A percentile compares a stretch with the other conserved stretches of the same genome.
Evolutionary conservation across 2,113 vertebrate genomes (phyloP).

Genomic region (Lutjanus erythropterus): DNA sequence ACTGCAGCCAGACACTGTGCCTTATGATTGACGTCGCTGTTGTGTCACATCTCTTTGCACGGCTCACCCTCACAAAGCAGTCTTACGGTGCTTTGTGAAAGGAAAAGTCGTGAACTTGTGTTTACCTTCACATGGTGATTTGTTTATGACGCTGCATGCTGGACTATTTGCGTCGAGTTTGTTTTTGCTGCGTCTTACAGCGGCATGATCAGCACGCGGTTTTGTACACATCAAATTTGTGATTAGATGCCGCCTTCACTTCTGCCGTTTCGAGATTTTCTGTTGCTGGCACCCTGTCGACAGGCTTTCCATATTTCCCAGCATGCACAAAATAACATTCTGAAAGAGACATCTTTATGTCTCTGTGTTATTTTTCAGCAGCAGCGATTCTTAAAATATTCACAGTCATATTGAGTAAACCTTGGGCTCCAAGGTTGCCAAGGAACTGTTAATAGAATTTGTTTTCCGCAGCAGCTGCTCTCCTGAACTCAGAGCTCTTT

Average conservation of each 20-base stretch:
- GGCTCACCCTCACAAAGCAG: slow-evolving; percentile 52
- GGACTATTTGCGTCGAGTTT: background rate
- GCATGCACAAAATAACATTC: slow-evolving; percentile 59
- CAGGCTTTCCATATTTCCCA: slow-evolving; percentile 57
- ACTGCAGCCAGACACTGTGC: slow-evolving; percentile 51
- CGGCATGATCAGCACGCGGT: slow-evolving; percentile 1
- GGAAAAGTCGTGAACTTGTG: slow-evolving; percentile 44
- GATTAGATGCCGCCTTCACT: slow-evolving; percentile 37
- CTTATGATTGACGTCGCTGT: slow-evolving; percentile 75
- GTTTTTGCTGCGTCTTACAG: background rate
- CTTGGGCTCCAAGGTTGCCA: slow-evolving; percentile 54
- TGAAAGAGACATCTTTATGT: slow-evolving; percentile 62
- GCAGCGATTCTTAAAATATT: slow-evolving; percentile 67
- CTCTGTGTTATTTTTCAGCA: slow-evolving; percentile 47
- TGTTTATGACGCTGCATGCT: slow-evolving; percentile 4
- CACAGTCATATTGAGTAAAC: slow-evolving; percentile 66
- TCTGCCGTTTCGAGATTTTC: slow-evolving; percentile 15
- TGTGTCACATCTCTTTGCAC: slow-evolving; percentile 62
- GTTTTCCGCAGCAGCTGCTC: slow-evolving; percentile 62
- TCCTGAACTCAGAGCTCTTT: slow-evolving; percentile 32
- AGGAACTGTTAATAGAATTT: slow-evolving; percentile 69
- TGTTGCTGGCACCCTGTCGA: slow-evolving; percentile 48
- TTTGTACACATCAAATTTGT: slow-evolving; percentile 34
- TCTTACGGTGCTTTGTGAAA: slow-evolving; percentile 48
- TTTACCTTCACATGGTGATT: slow-evolving; percentile 31